Base-by-base conservation (phyloP, 2,797 vertebrate genomes). In the Chiroxiphia lanceolata region DNA sequence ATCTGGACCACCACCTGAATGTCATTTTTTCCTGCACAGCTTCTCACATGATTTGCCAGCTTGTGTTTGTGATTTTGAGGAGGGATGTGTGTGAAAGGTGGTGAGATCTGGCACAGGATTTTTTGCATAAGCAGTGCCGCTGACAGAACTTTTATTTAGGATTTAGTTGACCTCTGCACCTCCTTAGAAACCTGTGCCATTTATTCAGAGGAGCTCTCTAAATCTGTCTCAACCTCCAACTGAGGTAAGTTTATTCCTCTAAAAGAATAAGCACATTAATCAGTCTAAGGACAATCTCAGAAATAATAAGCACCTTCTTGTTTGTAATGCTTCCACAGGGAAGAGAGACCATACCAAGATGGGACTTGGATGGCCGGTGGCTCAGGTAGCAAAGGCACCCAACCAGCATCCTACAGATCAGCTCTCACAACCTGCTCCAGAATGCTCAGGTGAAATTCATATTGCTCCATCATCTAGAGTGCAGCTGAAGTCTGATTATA, bases 1-100 rank as follows among this genome's bases (percentile, higher is more conserved):
- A 97, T 97, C 96, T 98, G 97, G 96, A 94, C 96, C 93, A 94
- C 97, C 97, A 98, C 97, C 97, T 98, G 97, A 94, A 96, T 65
- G 86, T 90, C 59, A 90, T 90, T 96, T 95, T 95, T 94, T 86
- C 91, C 96, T 96, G 87, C 68, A 69, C 65, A 88, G 90, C 82
- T 95, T 95, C 74, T 70, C 95, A 95, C 53, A 82, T 86, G 92
- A 69, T 96, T 95, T 97, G 97, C 93, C 90, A 96, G 93, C 82
- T 95, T 96, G 63, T 91, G 85, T 94, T 96, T 95, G 90, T 94
- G 89, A 94, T 75, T 95, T 65, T 87, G 86, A 68, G 45, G 5
- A 42, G 36, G 60, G 11, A 36, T 53, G 65, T 50, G 60, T 77
- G 82, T 71, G 59, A 95, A 96, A 96, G 92, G 91, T 95, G 81